Conservation (phyloP, 1,140 invertebrate genomes). For the Zaprionus africanus region DNA sequence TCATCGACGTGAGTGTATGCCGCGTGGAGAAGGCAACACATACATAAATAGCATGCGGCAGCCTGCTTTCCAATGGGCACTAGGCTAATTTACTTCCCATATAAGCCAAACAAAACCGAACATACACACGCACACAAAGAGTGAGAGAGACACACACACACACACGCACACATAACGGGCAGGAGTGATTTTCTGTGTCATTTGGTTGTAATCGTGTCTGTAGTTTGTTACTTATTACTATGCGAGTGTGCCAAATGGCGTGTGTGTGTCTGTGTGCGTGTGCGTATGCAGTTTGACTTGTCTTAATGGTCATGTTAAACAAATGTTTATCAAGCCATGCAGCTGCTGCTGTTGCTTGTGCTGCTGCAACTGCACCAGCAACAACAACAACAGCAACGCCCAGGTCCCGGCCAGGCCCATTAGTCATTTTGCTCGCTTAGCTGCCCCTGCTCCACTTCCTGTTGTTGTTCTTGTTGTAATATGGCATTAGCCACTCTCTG, state of each 20-base stretch:
- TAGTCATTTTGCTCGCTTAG: constrained; percentile 63
- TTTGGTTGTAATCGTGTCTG: constrained; percentile 82
- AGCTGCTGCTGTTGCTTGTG: constrained; percentile 57
- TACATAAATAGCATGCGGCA: constrained; percentile 72
- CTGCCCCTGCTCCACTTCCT: constrained; percentile 17
- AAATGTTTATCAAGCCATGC: constrained; percentile 82
- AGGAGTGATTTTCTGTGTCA: constrained; percentile 81
- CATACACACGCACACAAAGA: constrained; percentile 32
- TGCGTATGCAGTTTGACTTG: constrained; percentile 77
- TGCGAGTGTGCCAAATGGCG: constrained; percentile 53
- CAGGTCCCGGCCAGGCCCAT: constrained; percentile 62
- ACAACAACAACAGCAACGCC: constrained; percentile 23
- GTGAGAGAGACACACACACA: not conserved
- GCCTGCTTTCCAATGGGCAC: constrained; percentile 51
- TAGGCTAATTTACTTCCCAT: constrained; percentile 79
- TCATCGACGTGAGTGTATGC: constrained; percentile 4
- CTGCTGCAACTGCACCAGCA: constrained; percentile 38
- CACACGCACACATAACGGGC: constrained; percentile 54
- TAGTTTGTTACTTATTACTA: constrained; percentile 81
- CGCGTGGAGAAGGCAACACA: constrained; percentile 23
- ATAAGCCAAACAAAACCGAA: constrained; percentile 62
- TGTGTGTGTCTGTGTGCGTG: constrained; percentile 33
- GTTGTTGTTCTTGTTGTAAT: constrained; percentile 46
- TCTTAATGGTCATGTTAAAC: constrained; percentile 82
- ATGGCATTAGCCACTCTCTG: constrained; percentile 49